Conservation (phyloP, 1,140 invertebrate species). For the Whitmania pigra region DNA sequence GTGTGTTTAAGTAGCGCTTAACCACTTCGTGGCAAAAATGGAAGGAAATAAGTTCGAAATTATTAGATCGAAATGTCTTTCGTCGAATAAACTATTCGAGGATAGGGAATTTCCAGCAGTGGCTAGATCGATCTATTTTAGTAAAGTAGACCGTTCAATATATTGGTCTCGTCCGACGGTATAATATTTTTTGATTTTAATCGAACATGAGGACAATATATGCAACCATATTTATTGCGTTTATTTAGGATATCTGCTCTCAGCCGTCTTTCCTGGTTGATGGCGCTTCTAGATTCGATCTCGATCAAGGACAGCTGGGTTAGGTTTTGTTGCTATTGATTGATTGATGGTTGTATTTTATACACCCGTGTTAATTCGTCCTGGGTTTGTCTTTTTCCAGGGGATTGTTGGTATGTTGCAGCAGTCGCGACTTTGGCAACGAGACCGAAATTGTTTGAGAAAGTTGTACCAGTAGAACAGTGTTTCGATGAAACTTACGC, state of each 20-base stretch:
- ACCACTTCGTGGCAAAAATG: no score
- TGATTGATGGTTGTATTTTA: background rate
- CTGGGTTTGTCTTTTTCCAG: conserved; percentile 14
- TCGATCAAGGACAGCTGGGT: conserved; percentile 54
- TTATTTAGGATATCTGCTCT: conserved; percentile 32
- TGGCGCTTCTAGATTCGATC: conserved; percentile 46
- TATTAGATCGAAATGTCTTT: conserved; percentile 32
- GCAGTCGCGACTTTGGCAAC: conserved; percentile 22
- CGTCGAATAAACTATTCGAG: conserved; percentile 30
- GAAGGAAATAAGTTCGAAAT: conserved; percentile 32
- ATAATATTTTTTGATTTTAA: background rate
- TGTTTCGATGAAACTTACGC: conserved; percentile 12
- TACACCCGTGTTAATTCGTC: background rate
- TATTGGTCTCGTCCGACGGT: conserved; percentile 21
- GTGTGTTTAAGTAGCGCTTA: no score
- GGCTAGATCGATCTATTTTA: conserved; percentile 19
- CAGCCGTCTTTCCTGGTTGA: conserved; percentile 34
- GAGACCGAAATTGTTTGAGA: conserved; percentile 18
- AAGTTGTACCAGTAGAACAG: conserved; percentile 21
- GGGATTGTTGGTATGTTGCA: conserved; percentile 28
- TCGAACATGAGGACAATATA: background rate
- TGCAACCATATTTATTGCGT: conserved; percentile 1
- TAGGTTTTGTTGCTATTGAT: conserved; percentile 19
- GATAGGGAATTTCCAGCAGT: conserved; percentile 22
- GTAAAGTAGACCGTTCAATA: conserved; percentile 19